Percentiles rank a stretch among this genome's conserved stretches.
Evolutionary conservation across 1,140 invertebrate genomes (phyloP).

Genomic region (Drosophila arawakana): DNA sequence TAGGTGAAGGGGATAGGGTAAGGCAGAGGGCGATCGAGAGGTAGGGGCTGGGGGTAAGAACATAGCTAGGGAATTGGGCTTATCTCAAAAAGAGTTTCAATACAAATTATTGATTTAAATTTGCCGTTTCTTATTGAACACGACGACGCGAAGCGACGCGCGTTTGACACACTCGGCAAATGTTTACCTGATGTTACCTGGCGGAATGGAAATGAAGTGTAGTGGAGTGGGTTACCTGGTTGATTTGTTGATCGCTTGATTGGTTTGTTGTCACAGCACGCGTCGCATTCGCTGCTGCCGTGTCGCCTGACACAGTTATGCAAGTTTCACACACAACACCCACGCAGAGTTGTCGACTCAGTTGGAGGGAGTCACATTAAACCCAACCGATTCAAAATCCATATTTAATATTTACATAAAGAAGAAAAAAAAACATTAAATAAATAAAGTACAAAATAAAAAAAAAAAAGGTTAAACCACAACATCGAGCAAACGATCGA

Average conservation of each 20-base stretch:
- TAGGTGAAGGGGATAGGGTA: not conserved
- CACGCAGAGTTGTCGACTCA: conserved; percentile 49
- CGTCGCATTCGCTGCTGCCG: conserved; percentile 18
- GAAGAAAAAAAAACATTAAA: not conserved
- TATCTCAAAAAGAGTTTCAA: conserved; percentile 18
- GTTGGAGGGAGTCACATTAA: conserved; percentile 26
- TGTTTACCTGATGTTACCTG: conserved; percentile 58
- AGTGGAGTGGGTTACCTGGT: conserved; percentile 13
- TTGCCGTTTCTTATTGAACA: conserved; percentile 17
- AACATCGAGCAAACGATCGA: conserved; percentile 23
- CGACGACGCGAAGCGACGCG: conserved; percentile 35
- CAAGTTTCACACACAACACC: conserved; percentile 74
- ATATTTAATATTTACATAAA: conserved; percentile 62
- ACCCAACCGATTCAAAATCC: conserved; percentile 47
- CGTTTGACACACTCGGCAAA: conserved; percentile 80
- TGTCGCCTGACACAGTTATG: conserved; percentile 74
- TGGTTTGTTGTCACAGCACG: conserved; percentile 58
- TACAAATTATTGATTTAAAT: conserved; percentile 73
- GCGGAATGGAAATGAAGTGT: conserved; percentile 4
- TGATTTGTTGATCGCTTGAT: conserved; percentile 28
- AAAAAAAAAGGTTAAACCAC: conserved; percentile 15
- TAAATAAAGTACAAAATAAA: not conserved
- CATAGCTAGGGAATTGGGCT: not conserved
- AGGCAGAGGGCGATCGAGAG: not conserved
- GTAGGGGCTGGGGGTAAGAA: not conserved